phyloP scores from a whole-genome alignment of 2,888 invertebrate species.

The Hoplodrina ambigua region DNA sequence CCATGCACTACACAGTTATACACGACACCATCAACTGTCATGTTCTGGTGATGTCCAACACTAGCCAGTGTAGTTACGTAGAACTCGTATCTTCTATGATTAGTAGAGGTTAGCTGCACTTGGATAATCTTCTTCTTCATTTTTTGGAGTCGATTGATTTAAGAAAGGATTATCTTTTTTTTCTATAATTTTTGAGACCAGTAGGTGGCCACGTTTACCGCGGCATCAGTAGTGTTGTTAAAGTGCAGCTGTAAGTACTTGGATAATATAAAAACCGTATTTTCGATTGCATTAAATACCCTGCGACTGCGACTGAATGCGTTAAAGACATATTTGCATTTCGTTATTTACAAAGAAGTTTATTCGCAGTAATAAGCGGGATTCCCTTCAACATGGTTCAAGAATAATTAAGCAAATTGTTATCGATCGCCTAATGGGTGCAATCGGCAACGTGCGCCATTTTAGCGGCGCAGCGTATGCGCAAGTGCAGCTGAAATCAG shows the following conservation, averaged over 20 bases:
- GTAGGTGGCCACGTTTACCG: no score
- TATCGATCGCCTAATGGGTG: neutral
- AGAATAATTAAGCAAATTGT: neutral
- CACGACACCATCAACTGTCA: no score
- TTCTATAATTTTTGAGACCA: no score
- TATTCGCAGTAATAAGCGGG: neutral
- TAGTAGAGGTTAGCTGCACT: neutral
- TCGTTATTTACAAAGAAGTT: neutral
- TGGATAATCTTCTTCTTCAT: no score
- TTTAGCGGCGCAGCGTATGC: conserved; percentile 49
- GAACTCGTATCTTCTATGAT: neutral
- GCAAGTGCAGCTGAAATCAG: conserved; percentile 60
- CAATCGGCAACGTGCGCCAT: conserved; percentile 28
- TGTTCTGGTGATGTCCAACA: neutral
- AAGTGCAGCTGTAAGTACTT: no score
- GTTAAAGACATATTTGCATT: no score
- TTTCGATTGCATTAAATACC: neutral
- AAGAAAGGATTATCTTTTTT: no score
- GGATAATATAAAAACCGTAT: no score
- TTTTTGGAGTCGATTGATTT: no score
- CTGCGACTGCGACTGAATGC: no score
- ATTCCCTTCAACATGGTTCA: neutral
- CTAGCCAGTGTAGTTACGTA: neutral
- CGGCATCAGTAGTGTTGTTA: no score
- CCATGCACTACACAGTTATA: neutral